Base-by-base conservation (phyloP, 2,113 vertebrate genomes). In the Actenoides lindsayi region DNA sequence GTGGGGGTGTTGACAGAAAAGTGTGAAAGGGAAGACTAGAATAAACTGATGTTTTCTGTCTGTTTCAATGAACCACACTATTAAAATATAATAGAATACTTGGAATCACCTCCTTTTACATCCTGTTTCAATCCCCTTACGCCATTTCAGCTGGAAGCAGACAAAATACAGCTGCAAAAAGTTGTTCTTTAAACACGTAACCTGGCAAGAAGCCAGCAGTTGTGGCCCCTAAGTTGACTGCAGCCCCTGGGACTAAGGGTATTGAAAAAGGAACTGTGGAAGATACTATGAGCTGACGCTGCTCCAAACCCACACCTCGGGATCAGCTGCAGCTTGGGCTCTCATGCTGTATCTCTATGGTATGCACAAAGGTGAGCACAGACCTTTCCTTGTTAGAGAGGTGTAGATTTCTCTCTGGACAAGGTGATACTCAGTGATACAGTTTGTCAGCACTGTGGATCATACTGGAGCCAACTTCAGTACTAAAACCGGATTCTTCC, bases 1-100 rank as follows among this genome's bases (percentile, higher is more conserved):
- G 39, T 10, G 20, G 3, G 5, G 13, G 21, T 16, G 48, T 23
- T 59, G 51, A 63, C 35, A 74, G 39, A 80, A 60, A 80, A 23
- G 23, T 0, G 0, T 33, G 5, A 20, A 16, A 63, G 28, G 19
- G 35, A 65, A 6, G 33, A 31, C n/a, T n/a, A 59, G 48, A 68
- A 9, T 44, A 24, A 86, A 35, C 27, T 23, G 16, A 69, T 80
- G 17, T 20, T 59, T 62, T 57, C 76, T 74, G 50, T 16, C 75
- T 50, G 41, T 83, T 63, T 67, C 54, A 46, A 6, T 46, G 13
- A 74, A 39, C 16, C 27, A 23, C 16, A 13, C 33, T 5, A 62
- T 41, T 41, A 73, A 91, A 77, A 80, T 30, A 87, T 65, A 90
- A 28, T 15, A 74, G 19, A 51, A 13, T 24, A 81, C n/a, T 91